A percentile compares a stretch with the other conserved stretches of the same genome.
Evolutionary conservation across 1,140 invertebrate genomes (phyloP).

Genomic region (Coenobita brevimanus): DNA sequence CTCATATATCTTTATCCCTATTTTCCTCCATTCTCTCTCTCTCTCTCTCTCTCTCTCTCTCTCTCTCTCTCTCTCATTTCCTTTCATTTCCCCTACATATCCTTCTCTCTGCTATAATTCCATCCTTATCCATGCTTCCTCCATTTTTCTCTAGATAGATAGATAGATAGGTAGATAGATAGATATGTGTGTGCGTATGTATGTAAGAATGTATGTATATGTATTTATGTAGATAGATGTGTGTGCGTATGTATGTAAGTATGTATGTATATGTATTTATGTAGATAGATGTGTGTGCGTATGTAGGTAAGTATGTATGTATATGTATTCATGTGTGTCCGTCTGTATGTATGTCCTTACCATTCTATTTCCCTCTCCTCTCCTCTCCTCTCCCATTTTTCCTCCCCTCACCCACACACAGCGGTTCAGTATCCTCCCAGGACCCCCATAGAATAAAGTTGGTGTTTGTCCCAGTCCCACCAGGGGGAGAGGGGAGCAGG

Average conservation of each 20-base stretch:
- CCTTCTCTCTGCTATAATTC: not conserved
- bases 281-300: not conserved
- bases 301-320: not conserved
- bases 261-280: not conserved
- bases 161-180: too few relatives aligned
- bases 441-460: too few relatives aligned
- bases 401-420: too few relatives aligned
- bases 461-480: too few relatives aligned
- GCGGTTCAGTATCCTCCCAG: too few relatives aligned
- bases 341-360: not conserved
- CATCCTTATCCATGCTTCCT: not conserved
- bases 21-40: not conserved
- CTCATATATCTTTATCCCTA: not conserved
- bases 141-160: too few relatives aligned
- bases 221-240: too few relatives aligned
- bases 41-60: too few relatives aligned
- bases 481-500: too few relatives aligned
- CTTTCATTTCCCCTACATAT: not conserved
- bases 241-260: not conserved
- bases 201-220: not conserved
- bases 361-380: slow-evolving; percentile 2
- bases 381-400: too few relatives aligned
- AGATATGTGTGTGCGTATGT: not conserved
- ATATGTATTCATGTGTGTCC: not conserved
- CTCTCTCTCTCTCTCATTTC: not conserved